Evolutionary conservation across 2,888 invertebrate genomes (phyloP), one percentile per base, ranked within the genome.

Genomic region (Diogma glabrata): DNA sequence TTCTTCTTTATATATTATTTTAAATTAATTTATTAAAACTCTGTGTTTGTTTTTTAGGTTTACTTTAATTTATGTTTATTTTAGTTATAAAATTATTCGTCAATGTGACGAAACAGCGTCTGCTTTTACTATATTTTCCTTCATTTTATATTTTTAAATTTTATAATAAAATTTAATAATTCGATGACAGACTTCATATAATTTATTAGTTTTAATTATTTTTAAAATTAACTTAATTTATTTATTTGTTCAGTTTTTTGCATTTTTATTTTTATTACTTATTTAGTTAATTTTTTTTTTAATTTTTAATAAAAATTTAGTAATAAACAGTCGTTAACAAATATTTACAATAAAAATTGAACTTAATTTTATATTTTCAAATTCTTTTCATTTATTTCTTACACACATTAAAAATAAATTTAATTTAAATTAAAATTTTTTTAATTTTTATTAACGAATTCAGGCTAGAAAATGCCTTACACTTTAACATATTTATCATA

Each of bases 61-160:
- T n/a, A n/a, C n/a, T n/a, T n/a, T n/a, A n/a, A n/a, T n/a, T n/a
- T n/a, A n/a, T 7, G 9, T 24, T 24, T 7, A 24, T 17, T 46
- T 24, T 24, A 9, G 23, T 24, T 46, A 46, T 46, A 46, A 64
- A 64, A 64, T 63, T 65, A 66, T 65, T 69, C 70, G 69, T 70
- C 69, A 70, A 70, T 70, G 69, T 70, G 69, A 70, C 69, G 69
- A 70, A 70, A 60, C 65, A 64, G 63, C 64, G 67, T 67, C 67
- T 68, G 67, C 33, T 48, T 48, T 33, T 50, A 43, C 19, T 43
- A 28, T 23, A 36, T 36, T 36, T 30, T 38, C 12, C 4, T 20
- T 30, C 6, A 7, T 16, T 38, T 51, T 20, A 30, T n/a, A 47
- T 26, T 17, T 14, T 51, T 51, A n/a, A 23, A 23, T 45, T 23